Evolutionary conservation across 2,888 invertebrate genomes (phyloP).

Genomic region (Heliconius charithonia): DNA sequence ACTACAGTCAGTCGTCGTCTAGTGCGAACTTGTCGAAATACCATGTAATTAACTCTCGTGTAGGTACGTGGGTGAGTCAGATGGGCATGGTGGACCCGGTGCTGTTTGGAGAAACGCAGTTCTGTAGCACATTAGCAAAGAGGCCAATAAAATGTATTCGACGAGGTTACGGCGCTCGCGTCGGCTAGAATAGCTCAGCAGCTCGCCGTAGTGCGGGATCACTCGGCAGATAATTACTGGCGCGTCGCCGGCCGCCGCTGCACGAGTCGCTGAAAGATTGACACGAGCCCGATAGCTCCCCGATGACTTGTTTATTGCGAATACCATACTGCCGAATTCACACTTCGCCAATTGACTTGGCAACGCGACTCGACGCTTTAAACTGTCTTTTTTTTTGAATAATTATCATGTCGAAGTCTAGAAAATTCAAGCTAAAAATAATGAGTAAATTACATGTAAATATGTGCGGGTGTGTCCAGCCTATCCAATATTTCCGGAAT

Average conservation of each 20-base stretch:
- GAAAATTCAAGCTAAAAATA: background rate
- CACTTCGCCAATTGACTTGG: slow-evolving; percentile 54
- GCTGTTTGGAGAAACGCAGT: slow-evolving; percentile 37
- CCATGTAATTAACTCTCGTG: slow-evolving; percentile 66
- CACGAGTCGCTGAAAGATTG: slow-evolving; percentile 71
- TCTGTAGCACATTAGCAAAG: slow-evolving; percentile 37
- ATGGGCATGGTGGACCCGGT: slow-evolving; percentile 33
- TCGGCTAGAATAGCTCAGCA: slow-evolving; percentile 48
- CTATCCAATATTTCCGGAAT: slow-evolving; percentile 29
- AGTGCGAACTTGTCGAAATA: slow-evolving; percentile 70
- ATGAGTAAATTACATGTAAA: background rate
- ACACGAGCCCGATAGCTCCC: slow-evolving; percentile 60
- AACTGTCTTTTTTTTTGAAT: background rate
- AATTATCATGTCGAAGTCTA: slow-evolving; percentile 1
- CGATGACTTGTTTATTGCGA: slow-evolving; percentile 74
- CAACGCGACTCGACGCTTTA: slow-evolving; percentile 46
- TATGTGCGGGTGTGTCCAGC: background rate
- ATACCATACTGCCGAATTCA: slow-evolving; percentile 59
- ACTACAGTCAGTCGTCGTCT: slow-evolving; percentile 46
- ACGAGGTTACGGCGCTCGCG: slow-evolving; percentile 42
- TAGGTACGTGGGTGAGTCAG: slow-evolving; percentile 59
- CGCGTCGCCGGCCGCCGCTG: slow-evolving; percentile 58
- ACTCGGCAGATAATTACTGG: slow-evolving; percentile 71
- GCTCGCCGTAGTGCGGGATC: slow-evolving; percentile 54
- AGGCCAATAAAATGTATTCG: slow-evolving; percentile 34